phyloP scores from a whole-genome alignment of 92 coral and sea anemone genomes.

The Umimayanthus chanpuru region DNA sequence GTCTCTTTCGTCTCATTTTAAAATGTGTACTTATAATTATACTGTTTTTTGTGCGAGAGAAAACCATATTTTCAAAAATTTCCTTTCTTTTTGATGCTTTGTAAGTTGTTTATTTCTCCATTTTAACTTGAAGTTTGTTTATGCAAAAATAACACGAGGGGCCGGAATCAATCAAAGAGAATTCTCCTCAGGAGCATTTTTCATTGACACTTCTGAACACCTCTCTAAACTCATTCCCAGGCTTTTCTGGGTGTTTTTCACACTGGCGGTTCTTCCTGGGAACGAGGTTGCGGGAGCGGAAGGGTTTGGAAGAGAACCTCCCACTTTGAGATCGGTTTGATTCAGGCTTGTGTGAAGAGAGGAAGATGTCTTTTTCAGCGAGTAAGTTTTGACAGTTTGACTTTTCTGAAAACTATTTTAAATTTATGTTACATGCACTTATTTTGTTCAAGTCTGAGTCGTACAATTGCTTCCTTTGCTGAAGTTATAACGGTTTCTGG shows the following conservation, averaged over 20 bases:
- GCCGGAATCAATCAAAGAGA: neutral
- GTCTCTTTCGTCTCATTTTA: neutral
- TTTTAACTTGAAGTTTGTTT: neutral
- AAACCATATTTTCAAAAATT: neutral
- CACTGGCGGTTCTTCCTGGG: no score
- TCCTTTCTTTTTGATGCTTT: neutral
- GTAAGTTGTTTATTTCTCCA: neutral
- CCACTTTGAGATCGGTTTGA: neutral
- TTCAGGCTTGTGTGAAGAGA: neutral
- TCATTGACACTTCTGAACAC: neutral
- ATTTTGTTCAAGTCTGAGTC: neutral
- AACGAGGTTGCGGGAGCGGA: neutral
- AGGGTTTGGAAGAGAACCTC: conserved; percentile 8
- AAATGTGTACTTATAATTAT: no score
- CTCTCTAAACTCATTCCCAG: neutral
- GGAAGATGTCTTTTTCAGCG: conserved; percentile 28
- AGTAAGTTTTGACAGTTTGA: conserved; percentile 29
- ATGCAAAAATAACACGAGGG: neutral
- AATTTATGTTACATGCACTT: neutral
- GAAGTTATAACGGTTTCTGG: neutral
- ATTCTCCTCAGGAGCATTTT: neutral
- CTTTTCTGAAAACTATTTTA: neutral
- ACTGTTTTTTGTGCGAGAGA: neutral
- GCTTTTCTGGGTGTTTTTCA: no score
- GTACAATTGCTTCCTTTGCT: neutral